phyloP scores from a whole-genome alignment of 2,888 invertebrate genomes.

The Adela reaumurella region DNA sequence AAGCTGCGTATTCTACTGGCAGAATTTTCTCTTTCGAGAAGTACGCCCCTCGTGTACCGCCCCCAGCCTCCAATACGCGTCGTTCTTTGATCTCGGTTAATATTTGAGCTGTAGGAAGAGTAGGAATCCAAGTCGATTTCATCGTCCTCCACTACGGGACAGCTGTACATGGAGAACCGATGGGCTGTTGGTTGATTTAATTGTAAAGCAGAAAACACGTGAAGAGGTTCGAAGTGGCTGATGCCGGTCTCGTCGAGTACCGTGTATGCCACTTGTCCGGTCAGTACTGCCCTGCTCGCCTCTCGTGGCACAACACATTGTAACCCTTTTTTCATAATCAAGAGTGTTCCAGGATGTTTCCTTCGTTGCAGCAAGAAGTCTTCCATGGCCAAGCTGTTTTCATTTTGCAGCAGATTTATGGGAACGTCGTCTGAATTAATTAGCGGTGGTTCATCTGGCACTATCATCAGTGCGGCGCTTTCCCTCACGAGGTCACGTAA shows the following conservation, averaged over 20 bases:
- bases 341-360: constrained; percentile 56
- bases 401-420: constrained; percentile 59
- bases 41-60: constrained; percentile 35
- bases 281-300: constrained; percentile 67
- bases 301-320: constrained; percentile 77
- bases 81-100: constrained; percentile 46
- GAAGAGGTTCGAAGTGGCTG: constrained; percentile 70
- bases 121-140: constrained; percentile 38
- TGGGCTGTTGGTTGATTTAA: constrained; percentile 62
- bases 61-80: constrained; percentile 45
- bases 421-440: constrained; percentile 70
- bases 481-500: constrained; percentile 68
- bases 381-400: constrained; percentile 73
- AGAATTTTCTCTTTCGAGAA: constrained; percentile 39
- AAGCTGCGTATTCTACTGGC: constrained; percentile 41
- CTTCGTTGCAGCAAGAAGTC: constrained; percentile 64
- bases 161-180: constrained; percentile 65
- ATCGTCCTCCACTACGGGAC: constrained; percentile 54
- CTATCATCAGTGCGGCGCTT: constrained; percentile 67
- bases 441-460: constrained; percentile 59
- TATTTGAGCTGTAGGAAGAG: constrained; percentile 38
- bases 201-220: constrained; percentile 68
- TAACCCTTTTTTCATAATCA: constrained; percentile 69
- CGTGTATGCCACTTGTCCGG: constrained; percentile 72
- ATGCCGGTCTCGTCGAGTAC: constrained; percentile 75